These are phyloP conservation scores for Aspidoscelis tigris DNA, from an alignment of 2,113 vertebrate genomes.

Conservation along the genomic window DNA sequence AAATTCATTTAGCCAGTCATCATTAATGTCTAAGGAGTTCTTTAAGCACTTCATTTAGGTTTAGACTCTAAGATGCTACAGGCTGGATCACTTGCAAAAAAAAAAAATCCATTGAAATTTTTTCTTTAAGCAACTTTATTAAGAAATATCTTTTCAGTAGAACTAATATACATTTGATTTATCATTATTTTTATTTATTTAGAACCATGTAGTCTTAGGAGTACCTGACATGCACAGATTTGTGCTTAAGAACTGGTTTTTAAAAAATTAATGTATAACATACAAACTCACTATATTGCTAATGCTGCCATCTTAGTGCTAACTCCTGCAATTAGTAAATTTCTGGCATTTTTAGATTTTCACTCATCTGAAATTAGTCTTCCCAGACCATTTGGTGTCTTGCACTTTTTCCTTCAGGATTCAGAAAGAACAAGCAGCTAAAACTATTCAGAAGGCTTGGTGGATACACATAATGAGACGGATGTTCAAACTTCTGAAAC, in stretches of 20 bases:
- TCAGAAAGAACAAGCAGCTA: slow-evolving; percentile 44
- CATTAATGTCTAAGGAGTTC: too few relatives aligned
- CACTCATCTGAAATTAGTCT: not conserved
- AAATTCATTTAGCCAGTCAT: too few relatives aligned
- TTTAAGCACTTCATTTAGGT: too few relatives aligned
- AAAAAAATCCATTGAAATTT: not conserved
- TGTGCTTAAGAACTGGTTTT: not conserved
- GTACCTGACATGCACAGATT: not conserved
- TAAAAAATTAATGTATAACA: not conserved
- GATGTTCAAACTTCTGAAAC: slow-evolving; percentile 72
- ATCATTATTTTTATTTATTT: not conserved
- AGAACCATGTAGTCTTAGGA: not conserved
- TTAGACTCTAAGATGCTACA: too few relatives aligned
- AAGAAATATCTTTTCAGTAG: not conserved
- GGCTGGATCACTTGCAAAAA: too few relatives aligned
- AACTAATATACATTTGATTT: not conserved
- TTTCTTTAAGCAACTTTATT: not conserved
- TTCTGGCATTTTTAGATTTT: not conserved
- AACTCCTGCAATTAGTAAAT: not conserved
- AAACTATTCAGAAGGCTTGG: slow-evolving; percentile 68
- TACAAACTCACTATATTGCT: not conserved
- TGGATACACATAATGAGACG: slow-evolving; percentile 47
- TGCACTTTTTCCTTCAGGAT: slow-evolving; percentile 34
- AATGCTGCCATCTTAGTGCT: not conserved
- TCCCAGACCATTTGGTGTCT: not conserved